Evolutionary conservation across 1,140 invertebrate species (phyloP), one percentile per base, ranked within the genome.

Genomic region (Habropoda laboriosa): DNA sequence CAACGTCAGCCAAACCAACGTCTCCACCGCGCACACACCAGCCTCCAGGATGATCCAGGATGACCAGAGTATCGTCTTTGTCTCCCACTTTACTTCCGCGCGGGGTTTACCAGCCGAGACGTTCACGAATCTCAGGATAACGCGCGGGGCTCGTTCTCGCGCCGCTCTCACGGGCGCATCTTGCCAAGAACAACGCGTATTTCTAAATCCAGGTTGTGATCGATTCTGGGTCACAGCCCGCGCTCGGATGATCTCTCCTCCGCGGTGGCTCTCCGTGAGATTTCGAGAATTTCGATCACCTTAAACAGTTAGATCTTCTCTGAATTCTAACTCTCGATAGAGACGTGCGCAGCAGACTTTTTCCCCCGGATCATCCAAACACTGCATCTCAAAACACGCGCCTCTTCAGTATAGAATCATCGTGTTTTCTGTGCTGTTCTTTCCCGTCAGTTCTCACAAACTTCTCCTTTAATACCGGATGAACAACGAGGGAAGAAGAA

Each of bases 181-280:
- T 80, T 83, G 85, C 85, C 85, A 86, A 86, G 58, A 74, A 63
- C 57, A 78, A 80, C 75, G 84, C 30, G 82, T 91, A 91, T 91
- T 91, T 91, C 88, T 91, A 89, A 88, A 91, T 86, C 72, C 85
- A 80, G 76, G 63, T 80, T 86, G 47, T 49, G 58, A 85, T 73
- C 63, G 51, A 81, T 80, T 86, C 85, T 86, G 72, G 85, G 85
- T 80, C 83, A n/a, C n/a, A 81, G 63, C 78, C 30, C 45, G 30
- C 30, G 61, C 35, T 47, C 27, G 38, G 68, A 35, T n/a, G 18
- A 16, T 35, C 13, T n/a, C 6, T 27, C 53, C n/a, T n/a, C n/a
- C n/a, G n/a, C n/a, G n/a, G n/a, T n/a, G n/a, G 35, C 21, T 10
- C 24, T 30, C 18, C 30, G 7, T 42, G 30, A 18, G 24, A 58